Conservation (phyloP, 2,888 invertebrate species). For the Frankliniella fusca region DNA sequence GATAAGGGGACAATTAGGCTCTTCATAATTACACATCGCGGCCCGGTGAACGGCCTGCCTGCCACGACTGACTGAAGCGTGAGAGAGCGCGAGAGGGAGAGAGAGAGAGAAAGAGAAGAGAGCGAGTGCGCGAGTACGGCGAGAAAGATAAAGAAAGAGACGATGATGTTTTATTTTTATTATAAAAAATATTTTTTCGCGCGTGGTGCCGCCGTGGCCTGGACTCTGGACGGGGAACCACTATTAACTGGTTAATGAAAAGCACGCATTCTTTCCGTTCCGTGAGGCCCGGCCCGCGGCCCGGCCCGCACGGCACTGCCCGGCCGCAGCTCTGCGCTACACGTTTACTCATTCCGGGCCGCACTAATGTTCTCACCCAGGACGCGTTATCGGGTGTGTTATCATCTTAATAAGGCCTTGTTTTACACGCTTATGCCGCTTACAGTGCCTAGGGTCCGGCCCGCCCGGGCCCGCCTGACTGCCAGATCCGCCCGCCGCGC, state of each 20-base stretch:
- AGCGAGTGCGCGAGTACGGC: no score
- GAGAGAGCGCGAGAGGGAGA: no score
- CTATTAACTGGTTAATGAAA: constrained; percentile 1
- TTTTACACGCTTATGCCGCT: constrained; percentile 1
- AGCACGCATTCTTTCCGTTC: not conserved
- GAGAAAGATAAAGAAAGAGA: no score
- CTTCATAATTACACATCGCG: not conserved
- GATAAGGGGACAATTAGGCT: not conserved
- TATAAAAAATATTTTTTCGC: not conserved
- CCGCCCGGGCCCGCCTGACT: no score
- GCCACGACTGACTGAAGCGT: no score
- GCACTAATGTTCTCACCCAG: constrained; percentile 21
- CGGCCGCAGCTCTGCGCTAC: not conserved
- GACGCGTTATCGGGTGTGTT: constrained; percentile 6
- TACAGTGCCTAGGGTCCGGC: not conserved
- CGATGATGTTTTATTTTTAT: no score
- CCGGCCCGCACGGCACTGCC: no score
- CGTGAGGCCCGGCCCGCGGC: no score
- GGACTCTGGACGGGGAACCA: not conserved
- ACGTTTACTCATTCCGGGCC: constrained; percentile 11
- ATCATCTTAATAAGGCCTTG: constrained; percentile 17
- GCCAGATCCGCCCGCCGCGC: no score
- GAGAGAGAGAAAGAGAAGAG: not conserved
- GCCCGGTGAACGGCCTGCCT: no score
- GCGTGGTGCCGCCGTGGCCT: not conserved